Percentiles rank a stretch among this genome's conserved stretches.
phyloP scores from a whole-genome alignment of 2,113 vertebrate genomes.

The Anthoscopus minutus region DNA sequence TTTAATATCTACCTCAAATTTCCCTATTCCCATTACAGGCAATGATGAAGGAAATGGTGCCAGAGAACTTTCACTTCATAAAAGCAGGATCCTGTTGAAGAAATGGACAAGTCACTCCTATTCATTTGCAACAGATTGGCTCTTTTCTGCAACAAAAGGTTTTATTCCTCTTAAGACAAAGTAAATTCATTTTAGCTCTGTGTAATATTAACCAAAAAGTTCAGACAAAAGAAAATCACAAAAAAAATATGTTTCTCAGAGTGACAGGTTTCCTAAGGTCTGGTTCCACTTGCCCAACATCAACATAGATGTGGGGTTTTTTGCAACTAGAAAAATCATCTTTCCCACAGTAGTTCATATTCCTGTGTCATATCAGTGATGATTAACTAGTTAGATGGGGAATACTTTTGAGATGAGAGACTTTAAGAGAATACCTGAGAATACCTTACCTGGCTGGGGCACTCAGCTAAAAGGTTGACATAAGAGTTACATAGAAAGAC shows the following conservation, averaged over 20 bases:
- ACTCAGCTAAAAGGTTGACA: not conserved
- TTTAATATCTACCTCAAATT: not conserved
- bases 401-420: not conserved
- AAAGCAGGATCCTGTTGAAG: not conserved
- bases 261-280: not conserved
- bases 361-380: not conserved
- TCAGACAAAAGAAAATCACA: not conserved
- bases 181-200: not conserved
- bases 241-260: not conserved
- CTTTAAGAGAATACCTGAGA: not conserved
- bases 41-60: not conserved
- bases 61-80: not conserved
- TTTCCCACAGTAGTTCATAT: not conserved
- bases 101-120: not conserved
- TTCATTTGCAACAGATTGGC: not conserved
- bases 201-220: not conserved
- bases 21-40: not conserved
- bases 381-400: not conserved
- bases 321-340: not conserved
- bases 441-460: not conserved
- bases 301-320: accelerated
- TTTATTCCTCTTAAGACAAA: not conserved
- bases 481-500: not conserved
- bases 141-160: not conserved
- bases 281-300: not conserved